Evolutionary conservation across 2,888 invertebrate species (phyloP).

Genomic region (Gortyna flavago): DNA sequence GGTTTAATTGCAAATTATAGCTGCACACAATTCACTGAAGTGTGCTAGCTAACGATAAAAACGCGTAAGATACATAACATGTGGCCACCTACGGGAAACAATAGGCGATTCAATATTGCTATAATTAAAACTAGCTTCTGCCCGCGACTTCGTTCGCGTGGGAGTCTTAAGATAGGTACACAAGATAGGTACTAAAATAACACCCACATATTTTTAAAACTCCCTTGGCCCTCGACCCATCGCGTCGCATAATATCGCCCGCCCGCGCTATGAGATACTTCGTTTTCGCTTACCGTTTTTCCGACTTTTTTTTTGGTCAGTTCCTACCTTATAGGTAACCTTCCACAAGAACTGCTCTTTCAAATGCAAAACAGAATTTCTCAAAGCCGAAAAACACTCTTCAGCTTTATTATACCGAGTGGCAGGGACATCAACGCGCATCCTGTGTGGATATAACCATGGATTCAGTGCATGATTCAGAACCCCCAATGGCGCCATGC

Average conservation of each 20-base stretch:
- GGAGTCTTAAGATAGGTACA: background rate
- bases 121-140: background rate
- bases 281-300: background rate
- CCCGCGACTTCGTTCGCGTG: background rate
- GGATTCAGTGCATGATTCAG: too few species aligned
- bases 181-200: background rate
- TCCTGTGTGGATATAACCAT: too few species aligned
- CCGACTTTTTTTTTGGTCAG: background rate
- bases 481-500: too few species aligned
- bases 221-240: background rate
- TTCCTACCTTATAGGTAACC: too few species aligned
- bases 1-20: constrained; percentile 3
- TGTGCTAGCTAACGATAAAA: background rate
- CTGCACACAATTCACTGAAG: background rate
- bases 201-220: background rate
- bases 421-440: background rate
- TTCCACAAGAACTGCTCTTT: background rate
- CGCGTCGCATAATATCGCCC: background rate
- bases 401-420: background rate
- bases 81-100: background rate
- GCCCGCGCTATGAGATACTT: background rate
- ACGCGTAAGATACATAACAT: background rate
- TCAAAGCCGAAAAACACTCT: background rate
- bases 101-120: background rate
- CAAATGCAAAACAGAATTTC: background rate